Evolutionary conservation across 1,140 invertebrate species (phyloP), one percentile per base, ranked within the genome.

Genomic region (Aphaenogaster rudis): DNA sequence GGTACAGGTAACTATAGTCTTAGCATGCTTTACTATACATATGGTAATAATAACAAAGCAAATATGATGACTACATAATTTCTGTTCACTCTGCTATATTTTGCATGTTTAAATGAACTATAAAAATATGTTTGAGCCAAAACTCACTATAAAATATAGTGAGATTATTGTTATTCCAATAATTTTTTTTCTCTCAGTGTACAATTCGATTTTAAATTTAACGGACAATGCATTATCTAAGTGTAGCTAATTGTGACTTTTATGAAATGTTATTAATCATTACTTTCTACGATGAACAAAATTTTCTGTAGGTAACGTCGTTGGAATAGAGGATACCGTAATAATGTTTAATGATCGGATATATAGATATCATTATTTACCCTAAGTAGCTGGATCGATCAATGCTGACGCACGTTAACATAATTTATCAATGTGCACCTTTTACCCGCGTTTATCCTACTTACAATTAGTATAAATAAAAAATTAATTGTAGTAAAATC

Each of bases 351-450:
- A 17, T 33, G 11, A 50, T 50, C 59, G 50, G 21, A n/a, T 63
- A 78, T 28, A 78, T 33, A 17, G 15, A 61, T 64, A 64, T 79
- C 42, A 13, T 48, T 79, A 79, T 79, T 79, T 79, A 45, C 9
- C 4, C 9, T 28, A 61, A 77, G 36, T 42, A 64, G 28, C 0
- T 36, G 21, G 15, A 64, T 64, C 59, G 57, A 79, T 64, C 57
- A 78, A 77, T 0, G 76, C 9, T 42, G 21, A 48, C 21, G 15
- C 17, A 61, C 5, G 42, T 45, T 59, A 63, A 78, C 17, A 79
- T 64, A 64, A 79, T 64, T 66, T 48, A 66, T 50, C 17, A 78
- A 78, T 4, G 39, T 64, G 13, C 42, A 64, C 11, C 21, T 78
- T 59, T 57, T 42, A 42, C 2, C 9, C 6, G 3, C 15, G n/a